Base-by-base conservation (phyloP, 2,888 invertebrate species). In the Drosophila pullipes region DNA sequence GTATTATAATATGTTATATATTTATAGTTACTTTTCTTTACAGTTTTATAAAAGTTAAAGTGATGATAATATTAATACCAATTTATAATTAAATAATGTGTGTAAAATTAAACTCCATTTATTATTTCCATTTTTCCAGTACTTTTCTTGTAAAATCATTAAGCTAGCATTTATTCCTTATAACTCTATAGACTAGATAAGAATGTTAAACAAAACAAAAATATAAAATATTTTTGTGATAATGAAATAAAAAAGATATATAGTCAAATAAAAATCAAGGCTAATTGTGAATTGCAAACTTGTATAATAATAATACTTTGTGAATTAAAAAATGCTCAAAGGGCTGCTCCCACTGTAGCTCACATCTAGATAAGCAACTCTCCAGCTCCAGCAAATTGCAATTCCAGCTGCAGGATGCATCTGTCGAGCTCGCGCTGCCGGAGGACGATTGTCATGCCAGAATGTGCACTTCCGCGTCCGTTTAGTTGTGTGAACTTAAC, bases 401-500 rank as follows among this genome's bases (percentile, higher is more conserved):
- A 67, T 67, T 71, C 50, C 72, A 61, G 72, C 81, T 76, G 67
- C 68, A 60, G 62, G 61, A 76, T 77, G 64, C 62, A 55, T 62
- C 66, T 71, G 74, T 67, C 49, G 62, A 65, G 75, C 60, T 62
- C 64, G 58, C 64, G 68, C 52, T 65, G 70, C 50, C 57, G 61
- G 62, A 66, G 78, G 82, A 82, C 88, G 85, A 88, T 91, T 91
- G 91, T 90, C 85, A 82, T 81, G 91, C 82, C 85, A 91, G 85
- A 78, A 86, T 86, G 92, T 84, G 85, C 85, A 88, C 84, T 86
- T 91, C 86, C 92, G 88, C 78, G 90, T 91, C 76, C 84, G 87
- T 77, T 91, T 79, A 78, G 82, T 79, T 73, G 78, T 85, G 76
- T 81, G 88, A 90, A 83, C 79, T 90, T 88, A 76, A 80, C 85